Base-by-base conservation (phyloP, 1,140 invertebrate species). In the Pteromalus puparum region DNA sequence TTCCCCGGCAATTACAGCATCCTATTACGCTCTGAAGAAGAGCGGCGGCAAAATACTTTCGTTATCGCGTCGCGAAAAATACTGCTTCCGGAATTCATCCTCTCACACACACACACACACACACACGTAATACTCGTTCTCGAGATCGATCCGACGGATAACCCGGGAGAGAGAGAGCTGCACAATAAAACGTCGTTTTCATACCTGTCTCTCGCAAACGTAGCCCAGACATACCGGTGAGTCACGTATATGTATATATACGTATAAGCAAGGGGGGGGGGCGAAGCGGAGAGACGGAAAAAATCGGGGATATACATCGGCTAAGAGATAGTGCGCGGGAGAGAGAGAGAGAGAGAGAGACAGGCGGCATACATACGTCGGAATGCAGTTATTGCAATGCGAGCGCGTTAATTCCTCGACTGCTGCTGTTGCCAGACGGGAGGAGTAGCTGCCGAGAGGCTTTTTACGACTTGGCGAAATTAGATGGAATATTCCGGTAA, bases 311-410 rank as follows among this genome's bases (percentile, higher is more conserved):
- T 81, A 81, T 73, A 38, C 68, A 61, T 34, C 26, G 79, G 24
- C 53, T 2, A 5, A 53, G 48, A 65, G 53, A 67, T 18, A 67
- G 76, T 1, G 21, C 15, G 46, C 7, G 46, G 30, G 26, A 61
- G n/a, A 30, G 30, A 28, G 13, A 18, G 68, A 10, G 65, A 30
- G n/a, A 38, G 42, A 70, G 46, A 21, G 28, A 24, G 30, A 48
- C 72, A 34, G 72, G 72, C 28, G 46, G 46, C 81, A 67, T 75
- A 75, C 81, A 34, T 68, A 67, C 73, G 26, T 77, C 75, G 75
- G 74, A 83, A 83, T 83, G 82, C 75, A 78, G 82, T 83, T 83
- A 83, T 83, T 83, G 82, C 82, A 83, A 83, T 72, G 53, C 74
- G 48, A 21, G 72, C 72, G 80, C 80, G 81, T 82, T 82, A 77